Base-by-base conservation (phyloP, 2,888 invertebrate genomes). In the Scotopteryx bipunctaria region DNA sequence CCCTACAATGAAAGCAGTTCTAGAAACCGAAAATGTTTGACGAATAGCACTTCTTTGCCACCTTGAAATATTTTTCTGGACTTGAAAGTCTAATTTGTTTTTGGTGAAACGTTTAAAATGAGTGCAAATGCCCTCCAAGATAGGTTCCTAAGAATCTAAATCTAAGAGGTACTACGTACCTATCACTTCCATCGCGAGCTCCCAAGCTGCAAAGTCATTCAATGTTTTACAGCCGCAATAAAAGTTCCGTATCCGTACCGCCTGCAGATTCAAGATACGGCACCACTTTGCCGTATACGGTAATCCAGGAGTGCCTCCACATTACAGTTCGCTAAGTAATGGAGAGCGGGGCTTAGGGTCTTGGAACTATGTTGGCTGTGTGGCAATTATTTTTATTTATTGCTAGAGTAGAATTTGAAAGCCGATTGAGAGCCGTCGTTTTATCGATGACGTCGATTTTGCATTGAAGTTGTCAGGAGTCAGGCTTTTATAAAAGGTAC, bases 161-260 rank as follows among this genome's bases (percentile, higher is more conserved):
- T n/a, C n/a, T n/a, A n/a, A n/a, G n/a, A n/a, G n/a, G n/a, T n/a
- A n/a, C n/a, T 59, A 45, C 60, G 49, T 55, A 64, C 51, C 33
- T 58, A 60, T 59, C 49, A 32, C 16, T 31, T 25, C 41, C 21
- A 42, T 42, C 35, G 47, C 37, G 27, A 19, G 13, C 45, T 31
- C 33, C 16, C 51, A 37, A 42, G 52, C 53, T 44, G 48, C 44
- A 54, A 54, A 54, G 44, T 49, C 48, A 48, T 54, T 48, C 54
- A 49, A 61, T 73, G 71, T 77, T 78, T 78, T 77, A 78, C 76
- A 73, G 59, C 67, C 62, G 69, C 66, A 71, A 77, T 78, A 79
- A 79, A 79, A 75, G 58, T 65, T 64, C 67, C 62, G 70, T 67
- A 66, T 65, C 69, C 69, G 59, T 57, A 56, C 61, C 71, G 71